Evolutionary conservation across 2,113 vertebrate genomes (phyloP), one percentile per base, ranked within the genome.

Genomic region (Tachycineta bicolor): DNA sequence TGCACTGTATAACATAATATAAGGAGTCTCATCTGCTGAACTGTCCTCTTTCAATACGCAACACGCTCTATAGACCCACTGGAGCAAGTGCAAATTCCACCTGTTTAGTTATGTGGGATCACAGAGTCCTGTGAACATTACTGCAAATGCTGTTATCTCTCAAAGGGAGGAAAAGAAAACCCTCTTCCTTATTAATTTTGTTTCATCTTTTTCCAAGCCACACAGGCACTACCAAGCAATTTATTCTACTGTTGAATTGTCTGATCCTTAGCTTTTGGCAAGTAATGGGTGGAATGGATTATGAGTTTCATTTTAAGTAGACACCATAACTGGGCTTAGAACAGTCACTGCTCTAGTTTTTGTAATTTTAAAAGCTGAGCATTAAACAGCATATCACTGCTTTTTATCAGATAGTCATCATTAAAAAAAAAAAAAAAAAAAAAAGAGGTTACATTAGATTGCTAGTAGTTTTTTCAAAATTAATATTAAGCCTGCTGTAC

Each of bases 391-490:
- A 76, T 26, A 84, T 80, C 94, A 56, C 19, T 94, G 77, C 37
- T 87, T 96, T 95, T 79, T 70, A 95, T 96, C 59, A 93, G 33
- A 95, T 97, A 97, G 79, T 94, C 96, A 94, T 81, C 73, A 81
- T 94, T 94, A 14, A 65, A 37, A 37, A 37, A 37, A 92, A 39
- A 56, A 43, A 65, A 37, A 39, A 56, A 43, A 65, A 37, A 23
- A 2, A 33, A 44, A 46, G 1, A 95, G 74, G 37, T 97, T 90
- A 74, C 55, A 83, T 94, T 87, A 71, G 52, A 89, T 84, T 91
- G 16, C 23, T 87, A 95, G 91, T 89, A 87, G 46, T 41, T 91
- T 86, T 86, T 93, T 55, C 43, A 46, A 78, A 86, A 90, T 9
- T 6, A 47, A 73, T 95, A 88, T 60, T 64, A 86, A 64, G 12